Conservation (phyloP, 2,888 invertebrate species). For the Hirtodrosophila cameraria region DNA sequence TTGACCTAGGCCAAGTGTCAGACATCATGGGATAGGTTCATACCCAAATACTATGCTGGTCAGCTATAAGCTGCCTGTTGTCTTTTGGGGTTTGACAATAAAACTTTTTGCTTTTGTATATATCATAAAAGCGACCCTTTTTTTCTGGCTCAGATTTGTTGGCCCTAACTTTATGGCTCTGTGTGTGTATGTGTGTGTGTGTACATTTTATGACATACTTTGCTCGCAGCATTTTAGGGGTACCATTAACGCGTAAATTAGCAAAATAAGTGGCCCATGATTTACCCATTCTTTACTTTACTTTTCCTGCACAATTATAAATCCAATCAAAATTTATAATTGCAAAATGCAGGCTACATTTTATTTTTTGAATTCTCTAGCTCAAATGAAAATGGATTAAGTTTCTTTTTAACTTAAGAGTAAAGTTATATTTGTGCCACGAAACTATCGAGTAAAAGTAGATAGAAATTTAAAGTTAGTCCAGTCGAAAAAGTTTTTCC, state of each 20-base stretch:
- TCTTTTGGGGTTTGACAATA: constrained; percentile 20
- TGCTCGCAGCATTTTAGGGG: constrained; percentile 35
- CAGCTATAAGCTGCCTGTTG: constrained; percentile 13
- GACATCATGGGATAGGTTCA: constrained; percentile 2
- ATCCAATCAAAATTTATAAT: not conserved
- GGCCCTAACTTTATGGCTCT: constrained; percentile 45
- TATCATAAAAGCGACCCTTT: constrained; percentile 39
- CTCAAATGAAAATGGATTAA: no score
- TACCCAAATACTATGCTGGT: constrained; percentile 12
- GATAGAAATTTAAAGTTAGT: no score
- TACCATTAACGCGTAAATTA: constrained; percentile 33
- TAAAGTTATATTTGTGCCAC: no score
- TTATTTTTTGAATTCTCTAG: not conserved
- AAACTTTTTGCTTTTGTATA: constrained; percentile 50
- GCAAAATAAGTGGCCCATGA: constrained; percentile 29
- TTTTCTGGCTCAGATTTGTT: constrained; percentile 45
- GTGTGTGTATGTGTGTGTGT: not conserved
- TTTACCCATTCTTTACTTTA: not conserved
- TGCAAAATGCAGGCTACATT: constrained; percentile 4
- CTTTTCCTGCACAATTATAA: not conserved
- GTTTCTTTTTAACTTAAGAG: no score
- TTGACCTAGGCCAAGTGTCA: constrained; percentile 42
- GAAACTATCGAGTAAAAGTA: no score
- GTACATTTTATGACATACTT: constrained; percentile 53
- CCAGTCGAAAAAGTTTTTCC: no score